These are phyloP conservation scores for Takifugu rubripes DNA, from an alignment of 2,797 vertebrate species.

Conservation along the genomic window DNA sequence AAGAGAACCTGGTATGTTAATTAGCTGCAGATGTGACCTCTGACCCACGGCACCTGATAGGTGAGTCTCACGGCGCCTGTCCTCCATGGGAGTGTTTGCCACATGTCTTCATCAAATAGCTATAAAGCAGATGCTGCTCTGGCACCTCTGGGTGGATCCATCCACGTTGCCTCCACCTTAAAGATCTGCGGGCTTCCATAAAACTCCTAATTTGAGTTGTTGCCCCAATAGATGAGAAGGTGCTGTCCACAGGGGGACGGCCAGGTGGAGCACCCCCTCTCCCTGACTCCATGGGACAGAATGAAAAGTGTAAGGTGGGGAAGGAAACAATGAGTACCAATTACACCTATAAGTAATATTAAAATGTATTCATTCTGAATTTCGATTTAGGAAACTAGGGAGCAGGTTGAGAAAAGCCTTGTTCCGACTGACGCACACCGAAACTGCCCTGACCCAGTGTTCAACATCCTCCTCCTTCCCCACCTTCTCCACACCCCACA, in stretches of 20 bases:
- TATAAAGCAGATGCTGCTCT: constrained; percentile 39
- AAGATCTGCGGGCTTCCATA: constrained; percentile 28
- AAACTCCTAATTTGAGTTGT: constrained; percentile 23
- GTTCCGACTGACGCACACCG: constrained; percentile 18
- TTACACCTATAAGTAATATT: too few relatives aligned
- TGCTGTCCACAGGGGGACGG: constrained; percentile 40
- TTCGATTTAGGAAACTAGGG: too few relatives aligned
- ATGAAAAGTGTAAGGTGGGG: constrained; percentile 31
- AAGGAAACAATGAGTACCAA: too few relatives aligned
- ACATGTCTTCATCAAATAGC: constrained; percentile 54
- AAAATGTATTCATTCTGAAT: too few relatives aligned
- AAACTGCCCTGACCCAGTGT: constrained; percentile 43
- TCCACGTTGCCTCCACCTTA: constrained; percentile 14
- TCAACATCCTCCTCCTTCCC: constrained; percentile 42
- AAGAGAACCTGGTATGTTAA: constrained; percentile 68
- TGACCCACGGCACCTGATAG: constrained; percentile 75
- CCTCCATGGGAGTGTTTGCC: constrained; percentile 43
- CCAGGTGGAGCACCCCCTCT: constrained; percentile 10
- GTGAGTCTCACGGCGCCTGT: constrained; percentile 64
- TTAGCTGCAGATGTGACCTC: constrained; percentile 71
- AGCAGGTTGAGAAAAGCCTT: neutral
- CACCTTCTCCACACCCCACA: constrained; percentile 62
- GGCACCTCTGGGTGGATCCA: constrained; percentile 21
- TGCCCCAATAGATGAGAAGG: constrained; percentile 2
- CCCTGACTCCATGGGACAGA: neutral